phyloP scores from a whole-genome alignment of 2,797 vertebrate genomes.

The Molossus molossus region DNA sequence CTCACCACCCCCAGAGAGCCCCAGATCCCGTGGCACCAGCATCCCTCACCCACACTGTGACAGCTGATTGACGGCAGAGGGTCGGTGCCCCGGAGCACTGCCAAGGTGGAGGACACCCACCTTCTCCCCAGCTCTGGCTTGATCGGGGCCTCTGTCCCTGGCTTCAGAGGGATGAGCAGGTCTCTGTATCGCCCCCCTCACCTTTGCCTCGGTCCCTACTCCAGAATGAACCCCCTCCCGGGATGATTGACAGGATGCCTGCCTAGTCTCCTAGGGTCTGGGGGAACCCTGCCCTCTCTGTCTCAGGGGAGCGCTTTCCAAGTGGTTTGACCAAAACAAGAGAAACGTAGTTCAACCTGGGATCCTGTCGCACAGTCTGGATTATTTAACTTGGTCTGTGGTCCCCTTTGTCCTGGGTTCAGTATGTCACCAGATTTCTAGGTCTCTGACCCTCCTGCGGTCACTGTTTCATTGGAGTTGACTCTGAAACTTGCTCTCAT shows the following conservation, averaged over 20 bases:
- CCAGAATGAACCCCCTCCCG: neutral
- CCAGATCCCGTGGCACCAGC: fast-evolving
- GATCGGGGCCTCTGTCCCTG: neutral
- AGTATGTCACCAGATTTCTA: neutral
- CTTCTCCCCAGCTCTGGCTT: no score
- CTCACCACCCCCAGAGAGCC: fast-evolving
- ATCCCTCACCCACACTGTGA: fast-evolving
- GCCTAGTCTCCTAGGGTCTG: neutral
- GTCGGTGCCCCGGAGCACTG: fast-evolving
- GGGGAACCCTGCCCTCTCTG: fast-evolving
- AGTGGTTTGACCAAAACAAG: neutral
- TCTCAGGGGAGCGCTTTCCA: neutral
- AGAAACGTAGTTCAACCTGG: fast-evolving
- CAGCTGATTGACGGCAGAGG: neutral
- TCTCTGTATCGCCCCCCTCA: neutral
- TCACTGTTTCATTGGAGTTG: constrained; percentile 22
- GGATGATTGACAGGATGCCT: fast-evolving
- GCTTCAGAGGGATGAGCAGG: no score
- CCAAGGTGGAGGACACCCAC: no score
- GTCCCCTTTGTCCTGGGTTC: neutral
- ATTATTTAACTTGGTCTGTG: fast-evolving
- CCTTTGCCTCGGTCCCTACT: fast-evolving
- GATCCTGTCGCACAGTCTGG: neutral
- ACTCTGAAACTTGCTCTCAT: constrained; percentile 54
- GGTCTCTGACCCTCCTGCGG: constrained; percentile 3